Conservation (phyloP, 2,888 invertebrate genomes). For the Bugula neritina region DNA sequence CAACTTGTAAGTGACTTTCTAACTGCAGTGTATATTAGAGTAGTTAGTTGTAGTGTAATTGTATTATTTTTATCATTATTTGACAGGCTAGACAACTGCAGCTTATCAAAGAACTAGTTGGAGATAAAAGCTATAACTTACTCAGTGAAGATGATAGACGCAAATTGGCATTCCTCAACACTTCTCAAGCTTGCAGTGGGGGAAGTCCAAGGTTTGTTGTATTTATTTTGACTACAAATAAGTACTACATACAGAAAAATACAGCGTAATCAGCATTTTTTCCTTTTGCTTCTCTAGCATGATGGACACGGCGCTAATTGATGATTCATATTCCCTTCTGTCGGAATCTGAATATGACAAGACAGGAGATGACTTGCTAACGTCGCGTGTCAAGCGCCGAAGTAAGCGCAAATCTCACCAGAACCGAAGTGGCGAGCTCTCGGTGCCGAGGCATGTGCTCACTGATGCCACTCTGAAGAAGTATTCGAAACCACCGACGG, state of each 20-base stretch:
- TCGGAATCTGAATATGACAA: conserved; percentile 73
- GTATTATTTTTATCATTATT: background rate
- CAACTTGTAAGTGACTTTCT: background rate
- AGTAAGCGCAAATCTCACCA: background rate
- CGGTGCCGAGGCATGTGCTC: background rate
- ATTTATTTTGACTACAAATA: too few species aligned
- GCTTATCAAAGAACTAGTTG: conserved; percentile 68
- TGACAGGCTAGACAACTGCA: conserved; percentile 67
- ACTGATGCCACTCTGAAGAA: background rate
- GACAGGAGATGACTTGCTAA: conserved; percentile 70
- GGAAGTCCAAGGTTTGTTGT: conserved; percentile 18
- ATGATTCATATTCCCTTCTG: conserved; percentile 62
- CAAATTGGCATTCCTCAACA: conserved; percentile 70
- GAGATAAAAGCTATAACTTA: conserved; percentile 59
- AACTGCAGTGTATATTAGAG: background rate
- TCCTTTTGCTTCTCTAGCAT: too few species aligned
- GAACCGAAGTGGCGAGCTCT: background rate
- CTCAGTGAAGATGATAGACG: conserved; percentile 75
- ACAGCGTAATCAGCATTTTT: too few species aligned
- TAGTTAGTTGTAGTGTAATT: background rate
- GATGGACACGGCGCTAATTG: conserved; percentile 17
- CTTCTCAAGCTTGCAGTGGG: conserved; percentile 25
- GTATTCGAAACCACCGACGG: background rate
- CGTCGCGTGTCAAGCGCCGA: background rate
- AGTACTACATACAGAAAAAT: too few species aligned